These are phyloP conservation scores for Pogonocherus hispidulus DNA, from an alignment of 2,888 invertebrate species.

Conservation along the genomic window DNA sequence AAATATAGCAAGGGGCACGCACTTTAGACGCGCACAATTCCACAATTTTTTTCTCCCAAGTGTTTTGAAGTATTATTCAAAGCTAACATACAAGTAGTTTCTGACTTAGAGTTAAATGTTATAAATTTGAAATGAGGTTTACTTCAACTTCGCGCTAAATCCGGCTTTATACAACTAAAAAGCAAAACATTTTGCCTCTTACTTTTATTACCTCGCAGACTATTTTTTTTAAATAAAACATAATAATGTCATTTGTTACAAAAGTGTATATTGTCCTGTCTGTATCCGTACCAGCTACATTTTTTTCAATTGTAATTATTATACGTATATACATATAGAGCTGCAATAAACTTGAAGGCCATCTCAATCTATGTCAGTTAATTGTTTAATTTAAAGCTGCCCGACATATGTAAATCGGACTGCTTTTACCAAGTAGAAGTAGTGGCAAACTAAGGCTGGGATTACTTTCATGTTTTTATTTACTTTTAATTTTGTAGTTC, in stretches of 20 bases:
- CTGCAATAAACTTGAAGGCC: constrained; percentile 23
- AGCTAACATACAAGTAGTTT: too few relatives aligned
- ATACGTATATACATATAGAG: constrained; percentile 1
- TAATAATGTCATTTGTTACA: constrained; percentile 11
- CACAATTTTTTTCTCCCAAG: too few relatives aligned
- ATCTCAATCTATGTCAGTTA: constrained; percentile 1
- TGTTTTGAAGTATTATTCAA: too few relatives aligned
- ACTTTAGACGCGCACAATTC: too few relatives aligned
- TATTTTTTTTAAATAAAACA: constrained; percentile 14
- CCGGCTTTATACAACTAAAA: not conserved
- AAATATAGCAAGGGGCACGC: too few relatives aligned
- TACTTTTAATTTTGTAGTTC: too few relatives aligned
- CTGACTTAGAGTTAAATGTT: too few relatives aligned
- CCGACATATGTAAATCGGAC: not conserved
- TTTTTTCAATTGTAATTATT: not conserved
- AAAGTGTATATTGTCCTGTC: constrained; percentile 23
- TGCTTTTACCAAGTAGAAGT: not conserved
- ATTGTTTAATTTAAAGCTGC: constrained; percentile 17
- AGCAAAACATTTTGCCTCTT: too few relatives aligned
- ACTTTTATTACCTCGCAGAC: not conserved
- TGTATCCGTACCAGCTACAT: not conserved
- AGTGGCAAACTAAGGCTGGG: not conserved
- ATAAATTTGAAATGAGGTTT: too few relatives aligned
- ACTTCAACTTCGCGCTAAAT: too few relatives aligned
- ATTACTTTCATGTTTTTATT: not conserved